Conservation (phyloP, 2,888 invertebrate genomes). For the Linyphia triangularis region DNA sequence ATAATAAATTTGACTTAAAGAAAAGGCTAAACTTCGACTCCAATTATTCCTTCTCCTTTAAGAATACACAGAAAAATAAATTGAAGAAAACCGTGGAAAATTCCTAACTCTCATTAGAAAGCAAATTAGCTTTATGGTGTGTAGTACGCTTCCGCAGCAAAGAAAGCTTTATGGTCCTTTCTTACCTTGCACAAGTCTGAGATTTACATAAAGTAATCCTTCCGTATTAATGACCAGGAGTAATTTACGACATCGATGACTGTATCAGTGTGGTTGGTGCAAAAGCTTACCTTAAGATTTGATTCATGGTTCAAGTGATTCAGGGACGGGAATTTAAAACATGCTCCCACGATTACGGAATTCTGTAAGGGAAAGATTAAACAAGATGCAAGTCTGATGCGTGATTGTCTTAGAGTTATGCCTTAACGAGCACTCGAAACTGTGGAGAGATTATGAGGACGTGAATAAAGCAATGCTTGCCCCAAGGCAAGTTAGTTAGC, state of each 20-base stretch:
- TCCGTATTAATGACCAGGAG: background rate
- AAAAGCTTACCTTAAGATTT: conserved; percentile 1
- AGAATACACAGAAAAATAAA: background rate
- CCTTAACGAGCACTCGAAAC: background rate
- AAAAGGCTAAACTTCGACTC: background rate
- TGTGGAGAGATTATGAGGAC: no score
- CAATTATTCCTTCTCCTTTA: background rate
- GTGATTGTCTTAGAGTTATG: background rate
- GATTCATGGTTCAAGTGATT: conserved; percentile 24
- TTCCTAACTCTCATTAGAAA: background rate
- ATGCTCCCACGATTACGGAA: background rate
- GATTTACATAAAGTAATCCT: conserved; percentile 38
- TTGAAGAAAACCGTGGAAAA: background rate
- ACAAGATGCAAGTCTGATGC: background rate
- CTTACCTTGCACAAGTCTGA: background rate
- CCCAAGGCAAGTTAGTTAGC: no score
- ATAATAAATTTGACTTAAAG: background rate
- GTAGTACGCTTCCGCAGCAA: background rate
- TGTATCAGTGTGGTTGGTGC: background rate
- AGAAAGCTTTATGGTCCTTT: background rate
- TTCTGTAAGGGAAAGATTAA: background rate
- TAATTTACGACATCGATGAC: conserved; percentile 5
- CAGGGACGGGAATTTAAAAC: conserved; percentile 2
- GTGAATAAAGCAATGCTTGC: no score
- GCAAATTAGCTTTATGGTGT: conserved; percentile 8